phyloP scores from a whole-genome alignment of 1,140 invertebrate genomes.

The Melipona quadrifasciata region DNA sequence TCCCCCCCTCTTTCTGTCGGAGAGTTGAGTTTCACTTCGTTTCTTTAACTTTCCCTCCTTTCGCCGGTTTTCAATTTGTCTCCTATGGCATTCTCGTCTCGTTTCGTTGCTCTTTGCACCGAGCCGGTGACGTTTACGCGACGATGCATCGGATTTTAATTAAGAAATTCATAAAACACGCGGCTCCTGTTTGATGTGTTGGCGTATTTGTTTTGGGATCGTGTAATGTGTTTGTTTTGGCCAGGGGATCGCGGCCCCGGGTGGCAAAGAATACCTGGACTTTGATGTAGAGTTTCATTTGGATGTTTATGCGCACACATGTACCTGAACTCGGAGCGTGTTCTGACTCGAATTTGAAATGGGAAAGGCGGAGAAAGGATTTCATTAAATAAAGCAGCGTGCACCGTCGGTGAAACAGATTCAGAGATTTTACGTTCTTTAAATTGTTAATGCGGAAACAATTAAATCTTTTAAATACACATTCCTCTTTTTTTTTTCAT shows the following conservation, averaged over 20 bases:
- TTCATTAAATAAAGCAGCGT: neutral
- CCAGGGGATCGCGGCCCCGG: too few relatives aligned
- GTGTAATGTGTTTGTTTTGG: neutral
- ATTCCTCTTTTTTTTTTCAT: too few relatives aligned
- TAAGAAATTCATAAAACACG: neutral
- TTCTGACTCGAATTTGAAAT: neutral
- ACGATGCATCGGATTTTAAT: neutral
- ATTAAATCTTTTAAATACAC: too few relatives aligned
- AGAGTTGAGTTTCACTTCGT: neutral
- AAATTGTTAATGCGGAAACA: too few relatives aligned
- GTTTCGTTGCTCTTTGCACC: neutral
- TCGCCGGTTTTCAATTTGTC: neutral
- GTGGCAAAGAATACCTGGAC: neutral
- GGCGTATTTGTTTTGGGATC: neutral
- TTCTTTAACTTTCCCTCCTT: neutral
- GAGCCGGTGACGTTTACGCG: neutral
- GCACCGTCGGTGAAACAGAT: neutral
- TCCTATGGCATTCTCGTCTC: neutral
- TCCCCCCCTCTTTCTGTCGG: neutral
- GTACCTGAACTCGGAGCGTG: too few relatives aligned
- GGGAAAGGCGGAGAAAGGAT: neutral
- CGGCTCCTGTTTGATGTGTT: neutral
- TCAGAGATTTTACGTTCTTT: neutral
- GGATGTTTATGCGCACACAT: neutral
- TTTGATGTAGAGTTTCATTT: neutral